Percentiles rank a stretch among this genome's conserved stretches.
phyloP scores from a whole-genome alignment of 2,797 vertebrate genomes.

The Coranthus polyacanthus region DNA sequence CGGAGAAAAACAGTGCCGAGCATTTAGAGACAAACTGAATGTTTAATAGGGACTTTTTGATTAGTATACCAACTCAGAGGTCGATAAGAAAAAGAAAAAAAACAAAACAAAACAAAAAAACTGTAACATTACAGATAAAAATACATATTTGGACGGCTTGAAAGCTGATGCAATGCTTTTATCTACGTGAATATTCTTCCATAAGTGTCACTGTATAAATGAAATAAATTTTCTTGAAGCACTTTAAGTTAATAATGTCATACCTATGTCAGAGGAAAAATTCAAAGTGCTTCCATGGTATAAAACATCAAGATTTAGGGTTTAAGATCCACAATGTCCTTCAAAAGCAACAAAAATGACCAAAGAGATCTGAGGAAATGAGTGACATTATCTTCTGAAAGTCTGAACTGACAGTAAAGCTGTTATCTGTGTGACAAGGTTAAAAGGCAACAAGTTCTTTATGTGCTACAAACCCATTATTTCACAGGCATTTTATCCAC shows the following conservation, averaged over 20 bases:
- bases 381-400: neutral
- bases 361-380: no score
- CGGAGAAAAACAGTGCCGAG: neutral
- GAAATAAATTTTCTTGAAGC: slow-evolving; percentile 4
- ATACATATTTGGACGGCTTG: slow-evolving; percentile 39
- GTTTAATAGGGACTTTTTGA: slow-evolving; percentile 48
- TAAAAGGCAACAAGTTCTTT: slow-evolving; percentile 33
- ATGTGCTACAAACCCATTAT: slow-evolving; percentile 6
- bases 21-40: neutral
- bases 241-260: slow-evolving; percentile 15
- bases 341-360: neutral
- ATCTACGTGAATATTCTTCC: slow-evolving; percentile 2
- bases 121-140: slow-evolving; percentile 27
- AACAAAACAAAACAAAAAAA: slow-evolving; percentile 1
- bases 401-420: slow-evolving; percentile 33
- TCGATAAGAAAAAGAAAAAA: neutral
- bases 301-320: slow-evolving; percentile 15
- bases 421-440: neutral
- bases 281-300: slow-evolving; percentile 1
- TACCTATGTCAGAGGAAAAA: slow-evolving; percentile 8
- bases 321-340: slow-evolving; percentile 9
- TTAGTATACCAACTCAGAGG: neutral
- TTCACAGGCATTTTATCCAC: no score
- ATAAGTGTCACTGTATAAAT: neutral
- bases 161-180: neutral